Evolutionary conservation across 2,113 vertebrate species (phyloP).

Genomic region (Heliornis fulica): DNA sequence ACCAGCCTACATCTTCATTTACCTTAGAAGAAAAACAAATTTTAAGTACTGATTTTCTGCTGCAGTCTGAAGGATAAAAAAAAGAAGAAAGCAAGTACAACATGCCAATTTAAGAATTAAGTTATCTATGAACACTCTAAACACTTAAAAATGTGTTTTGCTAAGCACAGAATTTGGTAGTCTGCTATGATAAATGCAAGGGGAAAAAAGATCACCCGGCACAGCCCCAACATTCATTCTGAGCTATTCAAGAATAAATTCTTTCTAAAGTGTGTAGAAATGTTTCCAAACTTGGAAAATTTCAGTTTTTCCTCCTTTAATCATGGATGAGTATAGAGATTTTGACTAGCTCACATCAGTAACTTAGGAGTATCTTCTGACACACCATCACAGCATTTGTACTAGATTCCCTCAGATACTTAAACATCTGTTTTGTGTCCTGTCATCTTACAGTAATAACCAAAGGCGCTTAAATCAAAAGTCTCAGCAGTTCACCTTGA

Average conservation of each 20-base stretch:
- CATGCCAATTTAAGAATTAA: neutral
- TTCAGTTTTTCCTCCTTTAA: neutral
- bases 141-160: neutral
- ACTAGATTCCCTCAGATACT: neutral
- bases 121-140: neutral
- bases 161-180: neutral
- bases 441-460: neutral
- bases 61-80: neutral
- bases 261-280: neutral
- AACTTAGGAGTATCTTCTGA: neutral
- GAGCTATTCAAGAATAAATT: neutral
- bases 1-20: constrained; percentile 68
- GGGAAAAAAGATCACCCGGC: neutral
- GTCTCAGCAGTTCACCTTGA: neutral
- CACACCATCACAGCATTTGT: neutral
- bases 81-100: neutral
- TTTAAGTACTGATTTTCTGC: neutral
- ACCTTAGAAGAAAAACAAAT: constrained; percentile 38
- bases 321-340: neutral
- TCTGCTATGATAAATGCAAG: neutral
- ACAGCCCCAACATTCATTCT: neutral
- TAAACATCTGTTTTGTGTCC: neutral
- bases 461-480: neutral
- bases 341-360: neutral
- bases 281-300: neutral